Percentiles rank a stretch among this genome's conserved stretches.
Conservation (phyloP, 2,888 invertebrate species). For the Zele albiditarsus region DNA sequence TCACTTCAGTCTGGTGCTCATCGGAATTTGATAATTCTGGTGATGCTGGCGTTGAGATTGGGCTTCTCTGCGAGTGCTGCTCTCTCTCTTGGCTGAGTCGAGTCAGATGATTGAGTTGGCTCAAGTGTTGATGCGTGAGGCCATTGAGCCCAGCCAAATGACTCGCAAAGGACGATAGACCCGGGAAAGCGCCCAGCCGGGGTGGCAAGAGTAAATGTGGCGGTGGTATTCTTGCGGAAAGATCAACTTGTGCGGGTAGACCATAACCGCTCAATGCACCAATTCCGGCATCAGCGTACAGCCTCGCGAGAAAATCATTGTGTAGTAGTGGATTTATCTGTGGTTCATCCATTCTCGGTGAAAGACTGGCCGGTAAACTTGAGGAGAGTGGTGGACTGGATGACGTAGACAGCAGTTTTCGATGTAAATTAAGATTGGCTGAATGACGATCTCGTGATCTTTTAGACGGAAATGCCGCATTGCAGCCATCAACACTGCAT, state of each 20-base stretch:
- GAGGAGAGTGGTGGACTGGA: conserved; percentile 74
- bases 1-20: conserved; percentile 76
- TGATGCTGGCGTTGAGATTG: conserved; percentile 44
- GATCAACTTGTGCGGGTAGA: conserved; percentile 65
- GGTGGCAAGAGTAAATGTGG: conserved; percentile 77
- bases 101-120: conserved; percentile 62
- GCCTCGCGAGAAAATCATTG: conserved; percentile 85
- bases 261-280: conserved; percentile 70
- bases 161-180: conserved; percentile 71
- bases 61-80: conserved; percentile 26
- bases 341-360: conserved; percentile 74
- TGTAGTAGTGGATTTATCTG: conserved; percentile 77
- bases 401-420: conserved; percentile 87
- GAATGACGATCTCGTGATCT: conserved; percentile 94
- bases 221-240: conserved; percentile 72
- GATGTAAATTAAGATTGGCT: conserved; percentile 91
- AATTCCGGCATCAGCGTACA: conserved; percentile 81
- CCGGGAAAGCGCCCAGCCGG: conserved; percentile 76
- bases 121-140: conserved; percentile 72
- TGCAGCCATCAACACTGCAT: conserved; percentile 95
- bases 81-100: conserved; percentile 62
- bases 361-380: conserved; percentile 75
- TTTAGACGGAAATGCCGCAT: conserved; percentile 95
- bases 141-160: conserved; percentile 70
- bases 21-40: conserved; percentile 56